Evolutionary conservation across 2,888 invertebrate genomes (phyloP).

Genomic region (Oeneis ivallda): DNA sequence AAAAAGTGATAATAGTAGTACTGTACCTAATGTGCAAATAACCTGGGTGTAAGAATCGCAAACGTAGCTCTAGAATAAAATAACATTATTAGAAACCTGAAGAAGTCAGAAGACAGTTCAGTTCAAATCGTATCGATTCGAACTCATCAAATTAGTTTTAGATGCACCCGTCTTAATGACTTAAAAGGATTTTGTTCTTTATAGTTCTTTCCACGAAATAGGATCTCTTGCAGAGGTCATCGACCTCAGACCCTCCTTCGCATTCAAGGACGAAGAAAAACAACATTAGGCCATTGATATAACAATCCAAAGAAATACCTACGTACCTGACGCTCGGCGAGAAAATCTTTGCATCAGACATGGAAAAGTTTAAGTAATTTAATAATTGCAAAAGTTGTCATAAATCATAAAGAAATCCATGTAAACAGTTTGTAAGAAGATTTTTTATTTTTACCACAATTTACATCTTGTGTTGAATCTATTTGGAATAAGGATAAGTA

Average conservation of each 20-base stretch:
- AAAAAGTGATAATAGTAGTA: not conserved
- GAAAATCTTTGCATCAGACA: not conserved
- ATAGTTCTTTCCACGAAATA: conserved; percentile 7
- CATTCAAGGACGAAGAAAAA: conserved; percentile 21
- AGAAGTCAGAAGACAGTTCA: too few species aligned
- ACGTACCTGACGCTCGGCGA: not conserved
- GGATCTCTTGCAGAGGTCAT: conserved; percentile 6
- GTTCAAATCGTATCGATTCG: too few species aligned
- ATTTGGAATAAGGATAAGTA: too few species aligned
- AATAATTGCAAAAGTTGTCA: too few species aligned
- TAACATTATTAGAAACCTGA: not conserved
- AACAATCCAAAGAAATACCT: not conserved
- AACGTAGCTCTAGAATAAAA: not conserved
- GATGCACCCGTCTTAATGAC: conserved; percentile 1
- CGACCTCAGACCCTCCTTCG: conserved; percentile 19
- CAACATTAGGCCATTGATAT: conserved; percentile 18
- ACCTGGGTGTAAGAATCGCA: not conserved
- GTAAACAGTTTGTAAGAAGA: too few species aligned
- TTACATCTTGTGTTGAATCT: too few species aligned
- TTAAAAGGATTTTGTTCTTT: conserved; percentile 6
- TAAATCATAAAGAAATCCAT: too few species aligned
- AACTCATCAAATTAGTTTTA: conserved; percentile 11
- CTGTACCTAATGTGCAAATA: not conserved
- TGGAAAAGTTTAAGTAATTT: too few species aligned
- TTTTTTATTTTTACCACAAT: too few species aligned